Evolutionary conservation across 2,888 invertebrate genomes (phyloP), one percentile per base, ranked within the genome.

Genomic region (Parnassius mnemosyne): DNA sequence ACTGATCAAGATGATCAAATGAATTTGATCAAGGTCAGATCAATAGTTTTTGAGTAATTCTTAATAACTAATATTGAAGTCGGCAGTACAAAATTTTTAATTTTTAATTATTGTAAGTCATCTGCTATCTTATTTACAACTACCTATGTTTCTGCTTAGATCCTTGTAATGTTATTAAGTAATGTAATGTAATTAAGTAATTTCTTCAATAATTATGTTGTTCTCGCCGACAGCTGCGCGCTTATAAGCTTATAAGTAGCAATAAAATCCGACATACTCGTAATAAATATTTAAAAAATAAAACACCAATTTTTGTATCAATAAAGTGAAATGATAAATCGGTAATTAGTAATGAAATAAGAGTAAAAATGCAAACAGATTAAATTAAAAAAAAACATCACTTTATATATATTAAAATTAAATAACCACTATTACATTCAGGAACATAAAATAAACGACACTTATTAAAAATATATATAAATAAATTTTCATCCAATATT

Each of bases 241-340:
- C 5, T 54, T 20, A 43, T 54, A 54, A 9, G 13, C 42, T 44
- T 60, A 49, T 54, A 16, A 43, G 46, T 25, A 9, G 20, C 13
- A 16, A 42, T 53, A 12, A 53, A 60, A 43, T 60, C 20, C 25
- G 54, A 60, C 60, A 54, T 60, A n/a, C n/a, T n/a, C n/a, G n/a
- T n/a, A n/a, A 25, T 54, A 16, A 42, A 54, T 20, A 57, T n/a
- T 43, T 11, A 11, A 3, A 43, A 11, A 43, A 11, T 11, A 11
- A 43, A 10, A 43, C 43, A 11, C 11, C 43, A 11, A 20, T 20
- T 20, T 43, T 43, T 10, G 20, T 3, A 3, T 43, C 43, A 10
- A 42, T 42, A 10, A 42, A 10, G 10, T 42, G 42, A 43, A 13
- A 9, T 47, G 0, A 11, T 3, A 51, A 57, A 57, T 57, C 57